Evolutionary conservation across 2,797 vertebrate species (phyloP), one percentile per base, ranked within the genome.

Genomic region (Syngnathus acus): DNA sequence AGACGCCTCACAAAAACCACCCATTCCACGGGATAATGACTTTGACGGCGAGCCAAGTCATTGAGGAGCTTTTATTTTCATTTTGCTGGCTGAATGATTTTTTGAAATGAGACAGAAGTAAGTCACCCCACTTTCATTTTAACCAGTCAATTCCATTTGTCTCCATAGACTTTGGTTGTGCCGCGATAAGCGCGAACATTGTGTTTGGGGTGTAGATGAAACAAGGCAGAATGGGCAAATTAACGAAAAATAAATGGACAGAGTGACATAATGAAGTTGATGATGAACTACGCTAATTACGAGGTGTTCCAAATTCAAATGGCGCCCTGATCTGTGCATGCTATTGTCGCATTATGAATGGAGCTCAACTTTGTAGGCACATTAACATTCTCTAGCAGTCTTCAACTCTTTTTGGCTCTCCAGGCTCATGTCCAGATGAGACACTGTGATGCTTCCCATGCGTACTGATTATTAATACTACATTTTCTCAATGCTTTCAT

Each of bases 391-490:
- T 10, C 57, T n/a, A n/a, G 37, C 4, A 9, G 19, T 9, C 32
- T n/a, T 60, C 39, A 60, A 60, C 19, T 39, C n/a, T 51, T 76
- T 69, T 83, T 82, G 80, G 65, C 78, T 68, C 69, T 67, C 63
- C 19, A 75, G 55, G 37, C 62, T 70, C 21, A 45, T 71, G 72
- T 78, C 71, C 73, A 74, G 69, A 76, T 72, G 54, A 57, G 26
- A 40, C 9, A 54, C 79, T 86, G 77, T 80, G 66, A 77, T 79
- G 78, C 73, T 60, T 79, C 68, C 66, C 73, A 78, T 79, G 67
- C 78, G 38, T 40, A 21, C 58, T 78, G 72, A 62, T 60, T 72
- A 78, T 84, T 74, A 86, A 82, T 86, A 69, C 42, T 32, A 37
- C 1, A 60, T 66, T 68, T 70, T 73, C 65, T 40, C 57, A 75